Conservation (phyloP, 2,797 vertebrate genomes). For the Okamejei kenojei region DNA sequence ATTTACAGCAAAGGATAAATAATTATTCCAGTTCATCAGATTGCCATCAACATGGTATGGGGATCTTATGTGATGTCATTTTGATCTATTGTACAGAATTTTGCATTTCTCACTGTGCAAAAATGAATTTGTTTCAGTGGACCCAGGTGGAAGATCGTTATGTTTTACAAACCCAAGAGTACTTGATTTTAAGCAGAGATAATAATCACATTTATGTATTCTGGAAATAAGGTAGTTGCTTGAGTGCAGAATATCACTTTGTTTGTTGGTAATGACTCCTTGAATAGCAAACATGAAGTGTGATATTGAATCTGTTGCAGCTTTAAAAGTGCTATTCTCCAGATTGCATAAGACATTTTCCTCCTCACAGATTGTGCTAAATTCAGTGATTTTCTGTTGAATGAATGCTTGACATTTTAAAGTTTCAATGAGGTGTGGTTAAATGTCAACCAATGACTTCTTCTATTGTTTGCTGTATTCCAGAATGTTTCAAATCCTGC, state of each 20-base stretch:
- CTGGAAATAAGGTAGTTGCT: neutral
- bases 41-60: neutral
- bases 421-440: neutral
- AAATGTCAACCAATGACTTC: neutral
- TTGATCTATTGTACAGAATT: neutral
- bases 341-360: neutral
- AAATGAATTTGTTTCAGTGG: neutral
- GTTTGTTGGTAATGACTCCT: neutral
- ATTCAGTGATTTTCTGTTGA: neutral
- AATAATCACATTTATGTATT: neutral
- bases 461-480: conserved; percentile 24
- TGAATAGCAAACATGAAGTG: neutral
- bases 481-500: conserved; percentile 84
- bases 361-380: neutral
- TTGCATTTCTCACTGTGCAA: neutral
- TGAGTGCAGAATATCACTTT: neutral
- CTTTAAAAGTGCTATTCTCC: neutral
- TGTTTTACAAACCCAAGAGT: neutral
- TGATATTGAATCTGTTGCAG: neutral
- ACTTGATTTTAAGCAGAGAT: neutral
- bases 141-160: neutral
- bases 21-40: neutral
- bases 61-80: neutral
- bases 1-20: neutral
- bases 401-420: neutral